A percentile compares a stretch with the other conserved stretches of the same genome.
These are phyloP conservation scores for Bombus superbus DNA, from an alignment of 1,140 invertebrate genomes.

Conservation along the genomic window DNA sequence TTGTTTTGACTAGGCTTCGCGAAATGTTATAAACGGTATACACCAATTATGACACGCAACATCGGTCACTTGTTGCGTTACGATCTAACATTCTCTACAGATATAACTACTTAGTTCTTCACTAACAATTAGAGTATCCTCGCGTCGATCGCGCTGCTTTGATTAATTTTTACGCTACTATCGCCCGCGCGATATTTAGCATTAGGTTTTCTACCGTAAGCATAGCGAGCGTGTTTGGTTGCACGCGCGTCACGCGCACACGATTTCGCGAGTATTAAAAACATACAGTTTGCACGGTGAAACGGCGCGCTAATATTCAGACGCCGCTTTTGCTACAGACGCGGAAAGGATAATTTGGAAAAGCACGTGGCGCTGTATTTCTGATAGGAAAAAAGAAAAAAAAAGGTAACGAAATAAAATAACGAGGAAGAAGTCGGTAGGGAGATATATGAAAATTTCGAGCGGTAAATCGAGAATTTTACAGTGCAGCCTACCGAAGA, in stretches of 20 bases:
- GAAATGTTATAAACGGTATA: neutral
- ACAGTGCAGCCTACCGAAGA: neutral
- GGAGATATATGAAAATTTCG: neutral
- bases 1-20: neutral
- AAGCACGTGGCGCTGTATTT: neutral
- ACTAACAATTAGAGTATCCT: no score
- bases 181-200: no score
- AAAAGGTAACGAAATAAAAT: neutral
- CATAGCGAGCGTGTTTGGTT: no score
- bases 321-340: fast-evolving
- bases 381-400: fast-evolving
- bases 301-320: no score
- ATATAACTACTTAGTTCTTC: no score
- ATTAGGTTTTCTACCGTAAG: no score
- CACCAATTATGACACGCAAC: neutral
- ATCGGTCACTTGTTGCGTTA: neutral
- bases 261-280: no score
- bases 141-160: no score
- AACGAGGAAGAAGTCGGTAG: no score
- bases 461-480: neutral
- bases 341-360: neutral
- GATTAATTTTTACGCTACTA: no score
- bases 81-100: fast-evolving
- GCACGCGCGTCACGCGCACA: no score
- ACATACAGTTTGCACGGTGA: no score